Conservation (phyloP, 2,888 invertebrate species). For the Cepaea hortensis region DNA sequence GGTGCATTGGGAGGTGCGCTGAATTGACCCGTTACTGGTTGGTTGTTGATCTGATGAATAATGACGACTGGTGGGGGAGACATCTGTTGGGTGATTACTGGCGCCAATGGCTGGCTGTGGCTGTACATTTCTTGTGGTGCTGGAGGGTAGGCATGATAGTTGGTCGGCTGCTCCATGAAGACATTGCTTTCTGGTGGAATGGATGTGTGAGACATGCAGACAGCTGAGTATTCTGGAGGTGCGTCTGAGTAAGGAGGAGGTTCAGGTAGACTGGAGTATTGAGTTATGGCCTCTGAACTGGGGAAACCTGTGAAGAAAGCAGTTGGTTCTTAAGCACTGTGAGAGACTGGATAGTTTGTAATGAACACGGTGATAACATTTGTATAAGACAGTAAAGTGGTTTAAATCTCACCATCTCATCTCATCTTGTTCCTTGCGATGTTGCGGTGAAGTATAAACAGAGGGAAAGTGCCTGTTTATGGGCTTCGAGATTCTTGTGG, state of each 20-base stretch:
- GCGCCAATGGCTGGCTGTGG: not conserved
- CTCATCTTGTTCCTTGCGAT: too few relatives aligned
- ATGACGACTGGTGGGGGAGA: not conserved
- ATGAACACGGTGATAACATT: too few relatives aligned
- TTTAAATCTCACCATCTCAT: too few relatives aligned
- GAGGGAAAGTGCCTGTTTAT: too few relatives aligned
- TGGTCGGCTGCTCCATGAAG: not conserved
- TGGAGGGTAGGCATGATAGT: not conserved
- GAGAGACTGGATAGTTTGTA: too few relatives aligned
- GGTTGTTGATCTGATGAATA: not conserved
- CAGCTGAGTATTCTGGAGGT: slow-evolving; percentile 6
- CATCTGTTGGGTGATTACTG: not conserved
- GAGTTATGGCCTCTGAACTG: not conserved
- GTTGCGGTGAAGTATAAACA: too few relatives aligned
- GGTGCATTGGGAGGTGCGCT: not conserved
- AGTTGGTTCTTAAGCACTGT: not conserved
- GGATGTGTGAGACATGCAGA: too few relatives aligned
- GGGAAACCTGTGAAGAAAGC: not conserved
- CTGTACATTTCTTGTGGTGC: not conserved
- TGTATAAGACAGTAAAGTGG: too few relatives aligned
- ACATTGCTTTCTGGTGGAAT: not conserved
- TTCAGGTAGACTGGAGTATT: not conserved
- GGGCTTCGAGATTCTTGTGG: too few relatives aligned
- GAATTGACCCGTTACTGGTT: not conserved
- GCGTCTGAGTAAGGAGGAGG: slow-evolving; percentile 2